These are phyloP conservation scores for Agelaius phoeniceus DNA, from an alignment of 2,113 vertebrate genomes.

Conservation along the genomic window DNA sequence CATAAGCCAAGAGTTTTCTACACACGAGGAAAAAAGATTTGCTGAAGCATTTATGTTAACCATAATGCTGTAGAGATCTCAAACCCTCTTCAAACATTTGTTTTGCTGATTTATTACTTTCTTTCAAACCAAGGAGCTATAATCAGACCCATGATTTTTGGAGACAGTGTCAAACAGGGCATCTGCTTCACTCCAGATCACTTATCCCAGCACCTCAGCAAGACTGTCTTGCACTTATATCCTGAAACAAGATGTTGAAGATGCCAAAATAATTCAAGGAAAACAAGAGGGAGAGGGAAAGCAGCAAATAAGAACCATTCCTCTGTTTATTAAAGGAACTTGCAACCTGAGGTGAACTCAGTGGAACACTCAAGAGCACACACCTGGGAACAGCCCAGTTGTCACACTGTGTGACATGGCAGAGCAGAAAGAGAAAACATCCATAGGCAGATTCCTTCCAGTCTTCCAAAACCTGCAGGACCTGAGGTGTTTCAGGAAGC, in stretches of 20 bases:
- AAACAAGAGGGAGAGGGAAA: background rate
- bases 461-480: background rate
- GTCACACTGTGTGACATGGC: background rate
- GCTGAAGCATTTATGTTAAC: background rate
- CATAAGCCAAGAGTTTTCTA: slow-evolving; percentile 24
- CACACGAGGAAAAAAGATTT: background rate
- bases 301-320: background rate
- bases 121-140: background rate
- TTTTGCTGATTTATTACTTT: background rate
- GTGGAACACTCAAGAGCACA: background rate
- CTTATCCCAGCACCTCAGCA: background rate
- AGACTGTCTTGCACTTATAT: background rate
- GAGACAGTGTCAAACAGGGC: background rate
- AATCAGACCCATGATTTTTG: background rate
- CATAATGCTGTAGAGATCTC: background rate
- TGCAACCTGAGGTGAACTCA: background rate
- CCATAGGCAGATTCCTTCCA: background rate
- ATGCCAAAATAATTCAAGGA: background rate
- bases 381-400: background rate
- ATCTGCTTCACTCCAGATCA: background rate
- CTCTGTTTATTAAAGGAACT: background rate
- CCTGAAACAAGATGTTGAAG: background rate
- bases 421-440: background rate
- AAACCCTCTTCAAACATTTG: background rate
- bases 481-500: background rate